Evolutionary conservation across 1,140 invertebrate species (phyloP).

Genomic region (Phortica variegata): DNA sequence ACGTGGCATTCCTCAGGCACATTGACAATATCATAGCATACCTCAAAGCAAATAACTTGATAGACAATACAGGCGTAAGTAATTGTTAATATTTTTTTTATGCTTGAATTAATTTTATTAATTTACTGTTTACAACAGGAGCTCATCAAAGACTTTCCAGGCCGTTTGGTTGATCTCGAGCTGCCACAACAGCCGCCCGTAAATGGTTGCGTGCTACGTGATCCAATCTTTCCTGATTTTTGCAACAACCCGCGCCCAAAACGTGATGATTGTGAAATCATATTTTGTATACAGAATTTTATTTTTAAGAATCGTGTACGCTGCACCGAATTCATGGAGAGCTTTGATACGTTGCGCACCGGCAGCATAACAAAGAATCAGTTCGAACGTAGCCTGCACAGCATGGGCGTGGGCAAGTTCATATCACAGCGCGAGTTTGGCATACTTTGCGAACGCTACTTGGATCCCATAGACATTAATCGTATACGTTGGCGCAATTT

Average conservation of each 20-base stretch:
- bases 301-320: slow-evolving; percentile 64
- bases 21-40: slow-evolving; percentile 61
- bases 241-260: slow-evolving; percentile 38
- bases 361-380: slow-evolving; percentile 66
- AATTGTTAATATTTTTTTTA: no score
- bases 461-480: slow-evolving; percentile 65
- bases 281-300: slow-evolving; percentile 55
- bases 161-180: slow-evolving; percentile 66
- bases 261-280: slow-evolving; percentile 39
- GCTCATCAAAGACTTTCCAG: slow-evolving; percentile 61
- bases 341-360: slow-evolving; percentile 65
- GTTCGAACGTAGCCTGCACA: slow-evolving; percentile 66
- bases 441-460: slow-evolving; percentile 63
- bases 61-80: slow-evolving; percentile 37
- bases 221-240: slow-evolving; percentile 37
- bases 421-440: slow-evolving; percentile 63
- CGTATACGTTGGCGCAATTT: slow-evolving; percentile 70
- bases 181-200: slow-evolving; percentile 66
- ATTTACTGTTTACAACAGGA: no score
- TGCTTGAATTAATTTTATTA: slow-evolving; percentile 5
- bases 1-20: slow-evolving; percentile 68
- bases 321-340: slow-evolving; percentile 64
- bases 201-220: slow-evolving; percentile 54
- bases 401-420: slow-evolving; percentile 63
- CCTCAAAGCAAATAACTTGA: slow-evolving; percentile 28